Evolutionary conservation across 2,888 invertebrate species (phyloP).

Genomic region (Lochmaea crataegi): DNA sequence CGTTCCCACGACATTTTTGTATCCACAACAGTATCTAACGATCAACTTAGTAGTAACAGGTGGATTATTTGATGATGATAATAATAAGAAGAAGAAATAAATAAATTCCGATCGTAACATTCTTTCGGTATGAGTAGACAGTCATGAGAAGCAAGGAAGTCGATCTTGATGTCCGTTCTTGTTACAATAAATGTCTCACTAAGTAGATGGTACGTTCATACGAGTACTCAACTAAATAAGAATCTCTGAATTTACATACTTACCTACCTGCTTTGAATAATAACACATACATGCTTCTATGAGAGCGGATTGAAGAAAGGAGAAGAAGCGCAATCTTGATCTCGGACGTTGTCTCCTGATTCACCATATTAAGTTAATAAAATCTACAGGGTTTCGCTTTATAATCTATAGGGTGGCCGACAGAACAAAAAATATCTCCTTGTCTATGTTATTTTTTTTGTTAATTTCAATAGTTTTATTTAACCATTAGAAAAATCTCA

Average conservation of each 20-base stretch:
- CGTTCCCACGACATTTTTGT: background rate
- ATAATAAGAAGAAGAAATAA: background rate
- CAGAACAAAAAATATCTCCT: too few species aligned
- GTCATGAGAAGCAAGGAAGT: conserved; percentile 38
- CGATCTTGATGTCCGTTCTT: conserved; percentile 41
- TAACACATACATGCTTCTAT: conserved; percentile 37
- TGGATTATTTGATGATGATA: conserved; percentile 1
- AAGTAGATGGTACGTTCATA: conserved; percentile 46
- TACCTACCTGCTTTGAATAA: conserved; percentile 47
- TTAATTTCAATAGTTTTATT: too few species aligned
- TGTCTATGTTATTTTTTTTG: too few species aligned
- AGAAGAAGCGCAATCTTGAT: conserved; percentile 8
- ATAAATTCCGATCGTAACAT: background rate
- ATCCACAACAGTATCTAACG: background rate
- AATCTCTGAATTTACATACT: conserved; percentile 46
- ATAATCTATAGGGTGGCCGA: too few species aligned
- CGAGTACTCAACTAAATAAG: conserved; percentile 45
- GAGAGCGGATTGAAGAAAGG: conserved; percentile 23
- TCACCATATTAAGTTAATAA: conserved; percentile 21
- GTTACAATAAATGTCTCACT: conserved; percentile 45
- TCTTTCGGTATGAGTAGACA: conserved; percentile 21
- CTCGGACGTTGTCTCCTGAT: conserved; percentile 13
- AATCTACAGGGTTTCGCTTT: background rate
- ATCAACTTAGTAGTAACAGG: conserved; percentile 12
- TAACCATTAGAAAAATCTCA: background rate